These are phyloP conservation scores for Epirrhoe alternata DNA, from an alignment of 2,888 invertebrate genomes.

Conservation along the genomic window DNA sequence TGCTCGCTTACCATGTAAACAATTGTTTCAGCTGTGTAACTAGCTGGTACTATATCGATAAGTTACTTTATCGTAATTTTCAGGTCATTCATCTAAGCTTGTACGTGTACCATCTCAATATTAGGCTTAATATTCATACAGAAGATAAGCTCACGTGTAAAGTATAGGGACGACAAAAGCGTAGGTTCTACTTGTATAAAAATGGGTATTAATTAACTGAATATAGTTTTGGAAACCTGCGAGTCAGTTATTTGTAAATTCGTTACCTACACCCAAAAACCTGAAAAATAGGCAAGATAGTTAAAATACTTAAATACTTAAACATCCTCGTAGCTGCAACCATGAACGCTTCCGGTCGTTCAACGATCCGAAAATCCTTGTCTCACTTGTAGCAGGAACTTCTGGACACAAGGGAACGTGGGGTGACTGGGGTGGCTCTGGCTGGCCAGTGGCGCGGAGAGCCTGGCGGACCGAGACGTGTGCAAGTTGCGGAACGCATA, in stretches of 20 bases:
- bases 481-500: conserved; percentile 64
- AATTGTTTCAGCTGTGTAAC: conserved; percentile 72
- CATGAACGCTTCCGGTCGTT: conserved; percentile 37
- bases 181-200: no score
- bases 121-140: no score
- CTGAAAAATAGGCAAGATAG: background rate
- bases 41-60: conserved; percentile 40
- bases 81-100: background rate
- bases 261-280: background rate
- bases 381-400: conserved; percentile 45
- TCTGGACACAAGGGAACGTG: conserved; percentile 38
- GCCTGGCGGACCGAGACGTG: conserved; percentile 63
- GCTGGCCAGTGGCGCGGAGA: conserved; percentile 60
- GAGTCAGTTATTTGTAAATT: no score
- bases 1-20: conserved; percentile 68
- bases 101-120: no score
- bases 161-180: no score
- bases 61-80: conserved; percentile 3
- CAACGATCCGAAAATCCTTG: conserved; percentile 57
- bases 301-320: background rate
- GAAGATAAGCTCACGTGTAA: no score
- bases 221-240: no score
- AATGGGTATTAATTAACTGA: no score
- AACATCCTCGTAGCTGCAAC: conserved; percentile 13
- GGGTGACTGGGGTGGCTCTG: conserved; percentile 40